Evolutionary conservation across 35 echinoderm and acorn worm genomes (phyloP).

Genomic region (Lytechinus pictus): DNA sequence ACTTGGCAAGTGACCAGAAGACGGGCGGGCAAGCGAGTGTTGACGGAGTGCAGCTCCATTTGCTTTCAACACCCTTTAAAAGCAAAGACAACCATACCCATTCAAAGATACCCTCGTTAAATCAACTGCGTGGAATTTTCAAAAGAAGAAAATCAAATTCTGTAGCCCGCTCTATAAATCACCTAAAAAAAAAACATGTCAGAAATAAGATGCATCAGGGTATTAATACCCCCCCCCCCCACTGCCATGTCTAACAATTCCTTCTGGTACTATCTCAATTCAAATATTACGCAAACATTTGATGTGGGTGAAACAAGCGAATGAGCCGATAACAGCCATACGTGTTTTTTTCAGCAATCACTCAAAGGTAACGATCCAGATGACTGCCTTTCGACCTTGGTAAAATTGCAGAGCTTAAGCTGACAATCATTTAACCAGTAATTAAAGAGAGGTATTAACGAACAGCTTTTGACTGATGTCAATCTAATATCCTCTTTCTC

Average conservation of each 20-base stretch:
- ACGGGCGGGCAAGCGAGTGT: not conserved
- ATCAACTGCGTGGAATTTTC: not conserved
- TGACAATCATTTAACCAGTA: not conserved
- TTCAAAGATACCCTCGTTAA: not conserved
- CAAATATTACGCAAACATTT: not conserved
- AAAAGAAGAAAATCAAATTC: not conserved
- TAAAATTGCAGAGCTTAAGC: not conserved
- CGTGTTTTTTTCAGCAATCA: not conserved
- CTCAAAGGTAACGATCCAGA: not conserved
- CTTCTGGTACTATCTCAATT: not conserved
- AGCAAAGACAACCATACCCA: not conserved
- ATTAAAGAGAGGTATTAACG: not conserved
- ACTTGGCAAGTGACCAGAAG: slow-evolving; percentile 9
- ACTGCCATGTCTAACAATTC: not conserved
- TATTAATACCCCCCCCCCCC: not conserved
- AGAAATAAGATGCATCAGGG: not conserved
- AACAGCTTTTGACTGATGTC: not conserved
- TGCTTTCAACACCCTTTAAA: not conserved
- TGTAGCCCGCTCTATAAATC: not conserved
- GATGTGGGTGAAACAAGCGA: not conserved
- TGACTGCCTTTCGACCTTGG: not conserved
- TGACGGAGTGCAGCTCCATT: not conserved
- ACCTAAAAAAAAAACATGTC: not conserved
- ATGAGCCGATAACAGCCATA: not conserved
- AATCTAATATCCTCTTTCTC: not conserved